Base-by-base conservation (phyloP, 2,888 invertebrate species). In the Gerris lacustris region DNA sequence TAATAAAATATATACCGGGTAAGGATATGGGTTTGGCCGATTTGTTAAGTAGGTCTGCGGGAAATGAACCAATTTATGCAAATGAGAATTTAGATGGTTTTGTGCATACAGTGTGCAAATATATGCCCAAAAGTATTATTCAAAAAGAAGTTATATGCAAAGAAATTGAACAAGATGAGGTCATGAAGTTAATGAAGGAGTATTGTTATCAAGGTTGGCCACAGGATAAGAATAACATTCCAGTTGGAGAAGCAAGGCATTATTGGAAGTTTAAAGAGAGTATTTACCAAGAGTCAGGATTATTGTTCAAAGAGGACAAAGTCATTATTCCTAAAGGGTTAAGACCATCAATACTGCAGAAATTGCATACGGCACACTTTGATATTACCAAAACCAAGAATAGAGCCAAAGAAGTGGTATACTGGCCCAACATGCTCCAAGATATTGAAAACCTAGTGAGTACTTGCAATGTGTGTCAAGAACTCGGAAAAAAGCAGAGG, bases 401-500 rank as follows among this genome's bases (percentile, higher is more conserved):
- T 7, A 47, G 45, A 47, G 68, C 68, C 9, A 45, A 45, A 68
- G 9, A 17, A 47, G 17, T 47, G 7, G 45, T 68, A 17, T 68
- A 68, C 47, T 68, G 68, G 68, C 68, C 68, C 15, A 68, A 47
- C 18, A 68, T 67, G n/a, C 15, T 7, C 15, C 6, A 9, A 9
- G 67, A 67, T 43, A 67, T 67, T 67, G 67, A 67, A 17, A 44
- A 68, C 15, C 9, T 68, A n/a, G 68, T 68, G 15, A 47, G 47
- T 47, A 68, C 44, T 9, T 68, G 45, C 45, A 45, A 55, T 11
- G 15, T 55, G 15, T 55, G 55, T 47, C 45, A 68, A 47, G 15
- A 47, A 45, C 9, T n/a, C 31, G 45, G 68, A 55, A 55, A 55
- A 55, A 55, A 55, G 1, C 15, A 11, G 15, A 15, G 55, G 11